A percentile compares a stretch with the other conserved stretches of the same genome.
phyloP scores from a whole-genome alignment of 2,113 vertebrate genomes.

The Rattus norvegicus region GRCr8 NC_086028.1:45384001-45384500 shows the following conservation, averaged over 20 bases:
- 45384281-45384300: background rate
- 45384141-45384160: background rate
- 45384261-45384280: background rate
- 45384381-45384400: background rate
- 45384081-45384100: background rate
- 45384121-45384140: background rate
- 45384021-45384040: background rate
- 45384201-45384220: background rate
- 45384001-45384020: background rate
- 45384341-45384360: background rate
- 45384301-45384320: background rate
- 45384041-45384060: background rate
- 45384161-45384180: background rate
- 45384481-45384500: background rate
- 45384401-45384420: background rate
- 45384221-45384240: background rate
- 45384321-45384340: too few species aligned
- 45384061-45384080: background rate
- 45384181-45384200: background rate
- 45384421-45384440: background rate
- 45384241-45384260: rapidly evolving
- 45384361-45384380: background rate
- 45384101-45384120: background rate
- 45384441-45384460: background rate
- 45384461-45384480: rapidly evolving